These are phyloP conservation scores for Temnothorax ravouxi DNA, from an alignment of 2,888 invertebrate genomes.

Conservation along the genomic window DNA sequence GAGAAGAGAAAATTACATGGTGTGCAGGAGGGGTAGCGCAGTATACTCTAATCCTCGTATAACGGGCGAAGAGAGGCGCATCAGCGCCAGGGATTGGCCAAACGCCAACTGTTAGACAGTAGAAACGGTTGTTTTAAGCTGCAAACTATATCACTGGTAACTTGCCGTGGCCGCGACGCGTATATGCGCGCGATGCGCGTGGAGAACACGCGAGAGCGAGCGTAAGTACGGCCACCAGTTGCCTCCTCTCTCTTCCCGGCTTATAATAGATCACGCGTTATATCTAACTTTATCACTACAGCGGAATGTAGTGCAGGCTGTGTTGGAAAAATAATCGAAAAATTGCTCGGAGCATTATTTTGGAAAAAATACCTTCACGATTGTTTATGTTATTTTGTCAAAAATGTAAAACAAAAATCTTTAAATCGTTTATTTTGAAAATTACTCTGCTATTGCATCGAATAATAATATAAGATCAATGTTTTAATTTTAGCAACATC, in stretches of 20 bases:
- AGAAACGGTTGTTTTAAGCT: constrained; percentile 65
- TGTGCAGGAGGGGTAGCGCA: constrained; percentile 58
- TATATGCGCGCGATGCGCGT: constrained; percentile 59
- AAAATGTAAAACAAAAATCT: not conserved
- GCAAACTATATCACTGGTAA: constrained; percentile 62
- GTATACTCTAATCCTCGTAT: constrained; percentile 78
- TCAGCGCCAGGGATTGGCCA: constrained; percentile 73
- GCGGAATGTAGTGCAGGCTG: no score
- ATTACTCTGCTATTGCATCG: not conserved
- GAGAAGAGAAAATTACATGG: constrained; percentile 73
- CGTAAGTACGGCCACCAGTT: constrained; percentile 74
- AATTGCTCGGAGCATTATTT: not conserved
- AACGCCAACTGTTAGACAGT: constrained; percentile 75
- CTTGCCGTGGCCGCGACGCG: constrained; percentile 52
- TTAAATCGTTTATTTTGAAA: constrained; percentile 2
- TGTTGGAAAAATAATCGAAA: constrained; percentile 10
- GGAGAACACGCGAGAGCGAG: constrained; percentile 57
- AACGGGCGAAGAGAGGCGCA: constrained; percentile 70
- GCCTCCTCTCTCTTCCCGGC: constrained; percentile 58
- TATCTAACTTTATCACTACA: constrained; percentile 17
- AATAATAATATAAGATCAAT: not conserved
- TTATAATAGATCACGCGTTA: constrained; percentile 41
- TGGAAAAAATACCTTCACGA: not conserved
- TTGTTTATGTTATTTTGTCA: not conserved
- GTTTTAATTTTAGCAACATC: not conserved